Conservation (phyloP, 2,888 invertebrate species). For the Erynnis tages region DNA sequence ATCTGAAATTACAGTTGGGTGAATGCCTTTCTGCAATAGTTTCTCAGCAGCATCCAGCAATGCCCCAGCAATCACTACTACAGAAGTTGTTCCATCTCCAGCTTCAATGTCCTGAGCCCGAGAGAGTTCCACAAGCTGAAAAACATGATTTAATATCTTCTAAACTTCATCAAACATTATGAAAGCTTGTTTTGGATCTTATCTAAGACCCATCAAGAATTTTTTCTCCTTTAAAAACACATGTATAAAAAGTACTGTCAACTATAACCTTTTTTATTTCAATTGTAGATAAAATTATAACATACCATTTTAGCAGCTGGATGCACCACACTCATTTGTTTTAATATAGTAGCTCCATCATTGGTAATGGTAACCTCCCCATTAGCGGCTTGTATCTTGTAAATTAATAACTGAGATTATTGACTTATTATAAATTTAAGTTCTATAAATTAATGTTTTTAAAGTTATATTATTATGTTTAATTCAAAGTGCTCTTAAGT, state of each 20-base stretch:
- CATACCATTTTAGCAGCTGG: constrained; percentile 99
- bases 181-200: too few relatives aligned
- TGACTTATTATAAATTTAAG: too few relatives aligned
- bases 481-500: too few relatives aligned
- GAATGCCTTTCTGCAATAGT: constrained; percentile 95
- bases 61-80: constrained; percentile 98
- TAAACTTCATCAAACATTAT: too few relatives aligned
- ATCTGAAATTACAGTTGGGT: constrained; percentile 98
- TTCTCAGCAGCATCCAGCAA: constrained; percentile 96
- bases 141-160: too few relatives aligned
- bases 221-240: too few relatives aligned
- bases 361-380: constrained; percentile 99
- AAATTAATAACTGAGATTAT: constrained; percentile 15
- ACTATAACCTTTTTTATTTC: neutral
- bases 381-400: constrained; percentile 96
- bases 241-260: too few relatives aligned
- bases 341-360: constrained; percentile 99
- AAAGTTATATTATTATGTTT: too few relatives aligned
- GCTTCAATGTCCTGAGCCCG: constrained; percentile 99
- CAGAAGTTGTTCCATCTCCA: constrained; percentile 99
- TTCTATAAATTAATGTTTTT: too few relatives aligned
- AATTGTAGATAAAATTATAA: too few relatives aligned
- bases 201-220: too few relatives aligned
- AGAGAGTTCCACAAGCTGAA: constrained; percentile 97
- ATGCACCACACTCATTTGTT: constrained; percentile 99